phyloP scores from a whole-genome alignment of 1,140 invertebrate species.

The Globodera ellingtonae region DNA sequence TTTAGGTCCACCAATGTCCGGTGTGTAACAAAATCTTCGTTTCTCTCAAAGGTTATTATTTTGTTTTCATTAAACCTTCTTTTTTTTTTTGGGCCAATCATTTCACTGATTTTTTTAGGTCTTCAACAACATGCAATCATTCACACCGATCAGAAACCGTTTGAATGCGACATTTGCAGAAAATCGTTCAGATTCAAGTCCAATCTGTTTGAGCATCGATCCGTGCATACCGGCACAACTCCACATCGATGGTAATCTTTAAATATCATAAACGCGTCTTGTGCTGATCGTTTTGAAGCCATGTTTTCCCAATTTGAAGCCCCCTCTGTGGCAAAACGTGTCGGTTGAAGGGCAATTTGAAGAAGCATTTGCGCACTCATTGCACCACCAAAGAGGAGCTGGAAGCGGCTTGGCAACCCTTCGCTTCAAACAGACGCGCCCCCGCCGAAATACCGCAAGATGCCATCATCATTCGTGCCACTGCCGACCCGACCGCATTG shows the following conservation, averaged over 20 bases:
- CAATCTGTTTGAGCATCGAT: conserved; percentile 64
- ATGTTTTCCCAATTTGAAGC: neutral
- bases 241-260: conserved; percentile 52
- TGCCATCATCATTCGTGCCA: conserved; percentile 61
- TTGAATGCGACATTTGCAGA: conserved; percentile 62
- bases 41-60: conserved; percentile 62
- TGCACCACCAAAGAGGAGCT: conserved; percentile 62
- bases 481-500: conserved; percentile 47
- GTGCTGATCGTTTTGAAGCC: no score
- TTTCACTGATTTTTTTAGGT: conserved; percentile 39
- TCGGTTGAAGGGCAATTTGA: conserved; percentile 58
- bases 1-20: conserved; percentile 61
- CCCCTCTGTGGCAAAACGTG: conserved; percentile 62
- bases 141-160: conserved; percentile 72
- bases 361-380: conserved; percentile 63
- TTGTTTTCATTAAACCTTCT: neutral
- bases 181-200: conserved; percentile 66
- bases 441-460: conserved; percentile 63
- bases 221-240: conserved; percentile 58
- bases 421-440: conserved; percentile 64
- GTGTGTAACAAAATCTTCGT: conserved; percentile 65
- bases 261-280: neutral
- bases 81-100: neutral
- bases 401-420: conserved; percentile 63
- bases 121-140: conserved; percentile 65